phyloP scores from a whole-genome alignment of 2,113 vertebrate species.

The Elaphurus davidianus region DNA sequence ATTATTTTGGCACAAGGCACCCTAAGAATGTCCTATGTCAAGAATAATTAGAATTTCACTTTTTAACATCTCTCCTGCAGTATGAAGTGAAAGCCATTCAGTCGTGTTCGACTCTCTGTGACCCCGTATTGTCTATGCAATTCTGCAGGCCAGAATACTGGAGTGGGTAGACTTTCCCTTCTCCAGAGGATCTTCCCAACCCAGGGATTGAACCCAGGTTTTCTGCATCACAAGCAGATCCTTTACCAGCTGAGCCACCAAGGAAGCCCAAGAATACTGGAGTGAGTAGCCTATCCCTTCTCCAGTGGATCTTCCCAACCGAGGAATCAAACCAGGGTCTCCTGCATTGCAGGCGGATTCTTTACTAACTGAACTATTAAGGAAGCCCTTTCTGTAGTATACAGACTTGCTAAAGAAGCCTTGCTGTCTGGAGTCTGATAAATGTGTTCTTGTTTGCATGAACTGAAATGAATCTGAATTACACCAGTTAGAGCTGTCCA shows the following conservation, averaged over 20 bases:
- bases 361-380: neutral
- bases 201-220: neutral
- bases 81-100: neutral
- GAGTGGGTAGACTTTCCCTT: neutral
- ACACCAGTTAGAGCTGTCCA: neutral
- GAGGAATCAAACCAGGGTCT: neutral
- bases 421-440: constrained; percentile 30
- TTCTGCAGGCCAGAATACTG: neutral
- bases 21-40: constrained; percentile 9
- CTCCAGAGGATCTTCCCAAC: neutral
- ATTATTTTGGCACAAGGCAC: constrained; percentile 53
- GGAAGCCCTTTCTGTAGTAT: neutral
- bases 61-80: neutral
- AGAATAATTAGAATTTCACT: constrained; percentile 65
- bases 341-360: neutral
- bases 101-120: neutral
- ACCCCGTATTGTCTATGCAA: neutral
- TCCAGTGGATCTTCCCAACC: neutral
- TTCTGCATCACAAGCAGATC: neutral
- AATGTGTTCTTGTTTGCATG: constrained; percentile 11
- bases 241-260: neutral
- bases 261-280: neutral
- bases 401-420: constrained; percentile 30
- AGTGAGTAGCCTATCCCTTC: neutral
- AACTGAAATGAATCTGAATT: constrained; percentile 8